These are phyloP conservation scores for Phaethornis superciliosus DNA, from an alignment of 2,113 vertebrate genomes.

Conservation along the genomic window DNA sequence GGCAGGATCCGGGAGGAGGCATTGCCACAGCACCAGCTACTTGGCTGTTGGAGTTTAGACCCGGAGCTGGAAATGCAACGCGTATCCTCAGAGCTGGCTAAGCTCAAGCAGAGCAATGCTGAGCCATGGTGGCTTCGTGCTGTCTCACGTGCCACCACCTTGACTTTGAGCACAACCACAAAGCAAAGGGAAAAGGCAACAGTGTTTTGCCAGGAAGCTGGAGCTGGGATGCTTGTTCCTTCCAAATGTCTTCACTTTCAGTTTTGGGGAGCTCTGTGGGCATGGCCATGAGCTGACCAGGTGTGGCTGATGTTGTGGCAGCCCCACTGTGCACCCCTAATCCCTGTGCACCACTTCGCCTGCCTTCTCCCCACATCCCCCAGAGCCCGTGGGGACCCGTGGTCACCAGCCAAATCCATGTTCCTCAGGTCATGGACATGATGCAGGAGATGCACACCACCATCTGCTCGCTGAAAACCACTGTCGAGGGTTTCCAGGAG, in stretches of 20 bases:
- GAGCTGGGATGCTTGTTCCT: not conserved
- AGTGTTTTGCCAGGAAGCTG: not conserved
- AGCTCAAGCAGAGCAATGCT: fast-evolving
- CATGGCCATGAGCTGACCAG: not conserved
- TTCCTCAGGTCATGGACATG: conserved; percentile 30
- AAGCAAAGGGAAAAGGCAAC: not conserved
- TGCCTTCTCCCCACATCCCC: not conserved
- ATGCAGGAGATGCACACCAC: conserved; percentile 66
- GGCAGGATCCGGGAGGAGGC: not conserved
- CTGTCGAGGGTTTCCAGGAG: not conserved
- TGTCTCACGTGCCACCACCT: not conserved
- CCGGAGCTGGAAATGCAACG: not conserved
- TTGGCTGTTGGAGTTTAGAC: not conserved
- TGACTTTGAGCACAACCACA: not conserved
- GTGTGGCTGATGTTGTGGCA: not conserved
- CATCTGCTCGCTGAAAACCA: not conserved
- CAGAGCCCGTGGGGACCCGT: fast-evolving
- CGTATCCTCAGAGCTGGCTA: fast-evolving
- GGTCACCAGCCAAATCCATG: not conserved
- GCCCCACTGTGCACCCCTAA: not conserved
- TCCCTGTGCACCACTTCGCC: fast-evolving
- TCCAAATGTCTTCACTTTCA: not conserved
- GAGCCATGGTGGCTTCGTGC: not conserved
- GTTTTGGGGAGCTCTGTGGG: not conserved
- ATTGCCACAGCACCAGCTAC: not conserved